These are phyloP conservation scores for Sparidentex hasta DNA, from an alignment of 2,797 vertebrate species.

Conservation along the genomic window DNA sequence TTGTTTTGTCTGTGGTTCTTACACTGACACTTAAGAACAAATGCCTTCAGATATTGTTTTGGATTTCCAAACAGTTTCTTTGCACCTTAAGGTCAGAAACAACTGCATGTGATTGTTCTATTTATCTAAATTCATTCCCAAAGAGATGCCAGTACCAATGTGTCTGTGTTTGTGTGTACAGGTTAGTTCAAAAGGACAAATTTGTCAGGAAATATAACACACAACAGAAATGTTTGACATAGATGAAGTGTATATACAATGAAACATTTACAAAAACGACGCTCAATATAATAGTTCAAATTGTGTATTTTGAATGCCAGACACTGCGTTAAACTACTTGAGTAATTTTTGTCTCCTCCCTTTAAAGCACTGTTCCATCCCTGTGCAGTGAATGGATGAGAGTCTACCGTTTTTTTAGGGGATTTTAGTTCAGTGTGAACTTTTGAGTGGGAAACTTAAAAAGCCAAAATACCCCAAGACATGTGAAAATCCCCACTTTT, in stretches of 20 bases:
- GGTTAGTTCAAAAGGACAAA: background rate
- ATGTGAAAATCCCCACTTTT: background rate
- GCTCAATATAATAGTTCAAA: too few species aligned
- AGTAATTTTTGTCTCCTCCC: background rate
- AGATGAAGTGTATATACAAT: background rate
- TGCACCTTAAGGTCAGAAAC: background rate
- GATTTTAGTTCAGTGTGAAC: conserved; percentile 14
- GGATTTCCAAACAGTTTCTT: background rate
- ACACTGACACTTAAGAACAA: background rate
- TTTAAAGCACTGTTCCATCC: background rate
- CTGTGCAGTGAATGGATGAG: background rate
- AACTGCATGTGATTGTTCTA: background rate
- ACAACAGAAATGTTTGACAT: background rate
- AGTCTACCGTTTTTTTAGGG: conserved; percentile 11
- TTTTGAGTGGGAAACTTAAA: background rate
- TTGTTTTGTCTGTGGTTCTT: conserved; percentile 1
- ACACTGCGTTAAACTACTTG: background rate
- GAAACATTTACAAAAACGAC: background rate
- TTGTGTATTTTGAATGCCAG: background rate
- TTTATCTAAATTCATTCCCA: background rate
- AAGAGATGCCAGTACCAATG: background rate
- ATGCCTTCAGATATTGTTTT: background rate
- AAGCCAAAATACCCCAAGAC: background rate
- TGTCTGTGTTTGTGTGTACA: background rate
- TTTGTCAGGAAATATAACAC: background rate